Conservation (phyloP, 2,113 vertebrate genomes). For the Sturnus vulgaris region DNA sequence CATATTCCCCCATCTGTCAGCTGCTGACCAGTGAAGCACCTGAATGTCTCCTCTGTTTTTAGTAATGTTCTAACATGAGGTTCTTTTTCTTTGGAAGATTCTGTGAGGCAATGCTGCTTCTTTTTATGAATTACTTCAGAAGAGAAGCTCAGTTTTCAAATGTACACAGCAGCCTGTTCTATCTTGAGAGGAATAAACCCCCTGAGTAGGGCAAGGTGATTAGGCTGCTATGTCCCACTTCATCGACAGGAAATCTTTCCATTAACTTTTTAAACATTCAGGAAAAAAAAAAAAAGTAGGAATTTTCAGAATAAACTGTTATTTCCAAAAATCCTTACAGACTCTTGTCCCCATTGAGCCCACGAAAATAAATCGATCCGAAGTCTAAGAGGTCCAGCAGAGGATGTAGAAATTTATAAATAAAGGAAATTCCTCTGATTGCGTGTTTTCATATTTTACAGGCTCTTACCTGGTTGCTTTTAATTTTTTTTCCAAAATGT, state of each 20-base stretch:
- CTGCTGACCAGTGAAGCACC: neutral
- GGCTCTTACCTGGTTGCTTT: neutral
- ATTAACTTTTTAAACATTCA: neutral
- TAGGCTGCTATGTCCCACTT: neutral
- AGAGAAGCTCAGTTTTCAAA: neutral
- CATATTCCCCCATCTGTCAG: neutral
- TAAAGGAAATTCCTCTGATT: neutral
- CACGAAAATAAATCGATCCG: neutral
- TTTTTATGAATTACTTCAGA: neutral
- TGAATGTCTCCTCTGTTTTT: neutral
- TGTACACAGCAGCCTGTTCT: neutral
- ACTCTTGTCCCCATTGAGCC: neutral
- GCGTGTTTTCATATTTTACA: neutral
- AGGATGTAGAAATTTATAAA: neutral
- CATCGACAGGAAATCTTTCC: neutral
- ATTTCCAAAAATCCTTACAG: neutral
- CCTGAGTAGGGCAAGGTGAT: neutral
- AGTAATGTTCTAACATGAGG: neutral
- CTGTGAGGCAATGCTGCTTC: neutral
- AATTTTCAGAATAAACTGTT: neutral
- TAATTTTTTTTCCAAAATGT: neutral
- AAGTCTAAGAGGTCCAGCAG: neutral
- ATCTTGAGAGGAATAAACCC: neutral
- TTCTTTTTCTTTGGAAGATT: neutral
- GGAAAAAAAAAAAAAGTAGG: neutral